Evolutionary conservation across 2,888 invertebrate genomes (phyloP).

Genomic region (Emmelina monodactyla): DNA sequence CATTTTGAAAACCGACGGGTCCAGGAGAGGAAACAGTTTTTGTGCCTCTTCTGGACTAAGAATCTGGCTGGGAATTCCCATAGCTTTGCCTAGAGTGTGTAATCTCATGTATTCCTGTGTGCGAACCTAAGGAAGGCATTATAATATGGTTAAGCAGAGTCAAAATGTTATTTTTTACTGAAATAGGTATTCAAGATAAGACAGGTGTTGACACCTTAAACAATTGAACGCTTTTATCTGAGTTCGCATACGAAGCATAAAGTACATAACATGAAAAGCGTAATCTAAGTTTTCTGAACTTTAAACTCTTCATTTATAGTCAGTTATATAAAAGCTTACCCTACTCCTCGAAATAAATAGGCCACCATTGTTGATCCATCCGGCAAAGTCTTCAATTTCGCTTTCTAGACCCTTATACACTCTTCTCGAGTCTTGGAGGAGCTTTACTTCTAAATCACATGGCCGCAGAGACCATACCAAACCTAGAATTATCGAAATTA

Average conservation of each 20-base stretch:
- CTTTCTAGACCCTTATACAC: conserved; percentile 75
- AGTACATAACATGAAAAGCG: too few species aligned
- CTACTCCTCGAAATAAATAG: conserved; percentile 78
- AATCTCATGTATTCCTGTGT: conserved; percentile 85
- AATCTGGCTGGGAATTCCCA: conserved; percentile 79
- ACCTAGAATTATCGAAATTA: too few species aligned
- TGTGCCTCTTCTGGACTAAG: conserved; percentile 77
- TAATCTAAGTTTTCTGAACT: too few species aligned
- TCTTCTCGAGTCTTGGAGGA: conserved; percentile 74
- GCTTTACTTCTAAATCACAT: conserved; percentile 83
- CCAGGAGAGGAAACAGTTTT: conserved; percentile 78
- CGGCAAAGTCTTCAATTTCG: conserved; percentile 83
- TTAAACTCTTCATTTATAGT: too few species aligned
- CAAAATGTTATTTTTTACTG: too few species aligned
- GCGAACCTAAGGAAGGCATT: conserved; percentile 71
- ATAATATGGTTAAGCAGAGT: too few species aligned
- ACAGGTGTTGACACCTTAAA: too few species aligned
- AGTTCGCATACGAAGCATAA: too few species aligned
- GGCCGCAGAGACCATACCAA: conserved; percentile 86
- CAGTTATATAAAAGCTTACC: too few species aligned
- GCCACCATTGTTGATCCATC: conserved; percentile 91
- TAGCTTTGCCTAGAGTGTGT: conserved; percentile 79
- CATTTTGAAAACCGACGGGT: conserved; percentile 76
- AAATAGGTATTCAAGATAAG: too few species aligned
- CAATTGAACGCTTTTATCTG: too few species aligned